These are phyloP conservation scores for Belgica antarctica DNA, from an alignment of 2,888 invertebrate species.

Conservation along the genomic window DNA sequence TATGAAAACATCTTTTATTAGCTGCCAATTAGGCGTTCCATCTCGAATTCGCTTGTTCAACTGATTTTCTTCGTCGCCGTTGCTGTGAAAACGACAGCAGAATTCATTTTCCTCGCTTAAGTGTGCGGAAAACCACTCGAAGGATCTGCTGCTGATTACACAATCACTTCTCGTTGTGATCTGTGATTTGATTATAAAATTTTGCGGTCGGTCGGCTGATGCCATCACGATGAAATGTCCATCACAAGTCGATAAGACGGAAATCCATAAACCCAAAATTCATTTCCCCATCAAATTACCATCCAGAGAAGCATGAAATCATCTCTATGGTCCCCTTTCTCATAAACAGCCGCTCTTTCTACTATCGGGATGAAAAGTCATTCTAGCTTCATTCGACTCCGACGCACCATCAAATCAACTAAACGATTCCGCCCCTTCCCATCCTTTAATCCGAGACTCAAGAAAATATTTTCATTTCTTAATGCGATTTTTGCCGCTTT, in stretches of 20 bases:
- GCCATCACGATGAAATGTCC: conserved; percentile 6
- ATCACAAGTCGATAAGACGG: conserved; percentile 16
- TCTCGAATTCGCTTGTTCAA: not conserved
- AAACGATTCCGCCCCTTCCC: conserved; percentile 32
- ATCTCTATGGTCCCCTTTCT: not conserved
- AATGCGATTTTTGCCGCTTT: conserved; percentile 41
- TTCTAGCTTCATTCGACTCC: conserved; percentile 8
- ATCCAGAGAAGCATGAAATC: conserved; percentile 33
- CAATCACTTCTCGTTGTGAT: not conserved
- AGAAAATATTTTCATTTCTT: conserved; percentile 39
- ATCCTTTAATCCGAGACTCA: not conserved
- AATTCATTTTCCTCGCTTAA: not conserved
- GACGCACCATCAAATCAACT: conserved; percentile 41
- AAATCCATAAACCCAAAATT: conserved; percentile 18
- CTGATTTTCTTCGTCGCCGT: too few relatives aligned
- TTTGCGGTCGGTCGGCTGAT: conserved; percentile 29
- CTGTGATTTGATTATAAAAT: conserved; percentile 29
- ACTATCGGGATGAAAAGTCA: conserved; percentile 31
- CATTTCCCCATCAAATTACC: conserved; percentile 37
- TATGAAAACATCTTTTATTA: conserved; percentile 31
- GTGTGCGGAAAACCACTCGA: not conserved
- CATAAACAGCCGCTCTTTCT: not conserved
- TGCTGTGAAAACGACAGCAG: not conserved
- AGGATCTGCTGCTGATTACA: not conserved
- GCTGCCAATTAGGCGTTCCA: conserved; percentile 36